Conservation (phyloP, 2,888 invertebrate genomes). For the Brachypterus glaber region DNA sequence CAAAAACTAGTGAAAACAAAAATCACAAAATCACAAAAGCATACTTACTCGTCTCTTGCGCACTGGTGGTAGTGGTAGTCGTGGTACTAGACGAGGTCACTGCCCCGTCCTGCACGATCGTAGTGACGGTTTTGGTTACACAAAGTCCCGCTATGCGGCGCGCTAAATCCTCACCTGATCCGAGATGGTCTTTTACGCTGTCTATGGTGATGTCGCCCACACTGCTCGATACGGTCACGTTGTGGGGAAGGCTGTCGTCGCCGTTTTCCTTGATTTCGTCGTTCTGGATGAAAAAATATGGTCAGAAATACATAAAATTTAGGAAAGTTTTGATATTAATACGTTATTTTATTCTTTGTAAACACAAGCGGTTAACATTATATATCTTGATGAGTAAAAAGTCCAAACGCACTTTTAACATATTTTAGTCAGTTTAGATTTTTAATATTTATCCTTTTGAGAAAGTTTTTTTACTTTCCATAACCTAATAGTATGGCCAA, state of each 20-base stretch:
- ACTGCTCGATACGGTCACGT: slow-evolving; percentile 49
- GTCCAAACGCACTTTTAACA: too few relatives aligned
- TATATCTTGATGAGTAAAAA: too few relatives aligned
- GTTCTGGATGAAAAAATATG: slow-evolving; percentile 25
- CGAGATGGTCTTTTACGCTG: slow-evolving; percentile 81
- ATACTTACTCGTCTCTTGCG: slow-evolving; percentile 34
- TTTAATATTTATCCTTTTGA: too few relatives aligned
- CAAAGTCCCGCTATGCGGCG: slow-evolving; percentile 38
- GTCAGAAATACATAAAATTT: slow-evolving; percentile 3
- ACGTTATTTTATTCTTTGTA: too few relatives aligned
- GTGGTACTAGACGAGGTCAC: slow-evolving; percentile 23
- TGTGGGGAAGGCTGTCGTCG: slow-evolving; percentile 39
- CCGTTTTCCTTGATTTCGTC: slow-evolving; percentile 42
- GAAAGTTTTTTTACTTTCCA: too few relatives aligned
- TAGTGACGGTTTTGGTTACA: slow-evolving; percentile 53
- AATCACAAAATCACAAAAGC: slow-evolving; percentile 21
- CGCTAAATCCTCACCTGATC: slow-evolving; percentile 35
- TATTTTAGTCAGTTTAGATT: too few relatives aligned
- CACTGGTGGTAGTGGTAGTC: slow-evolving; percentile 19
- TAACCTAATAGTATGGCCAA: too few relatives aligned
- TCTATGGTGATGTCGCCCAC: slow-evolving; percentile 88
- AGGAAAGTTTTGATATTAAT: neutral
- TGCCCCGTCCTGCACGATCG: slow-evolving; percentile 37
- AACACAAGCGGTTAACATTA: too few relatives aligned
- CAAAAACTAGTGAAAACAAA: slow-evolving; percentile 11